Evolutionary conservation across 2,888 invertebrate species (phyloP).

Genomic region (Piscicola geometra): DNA sequence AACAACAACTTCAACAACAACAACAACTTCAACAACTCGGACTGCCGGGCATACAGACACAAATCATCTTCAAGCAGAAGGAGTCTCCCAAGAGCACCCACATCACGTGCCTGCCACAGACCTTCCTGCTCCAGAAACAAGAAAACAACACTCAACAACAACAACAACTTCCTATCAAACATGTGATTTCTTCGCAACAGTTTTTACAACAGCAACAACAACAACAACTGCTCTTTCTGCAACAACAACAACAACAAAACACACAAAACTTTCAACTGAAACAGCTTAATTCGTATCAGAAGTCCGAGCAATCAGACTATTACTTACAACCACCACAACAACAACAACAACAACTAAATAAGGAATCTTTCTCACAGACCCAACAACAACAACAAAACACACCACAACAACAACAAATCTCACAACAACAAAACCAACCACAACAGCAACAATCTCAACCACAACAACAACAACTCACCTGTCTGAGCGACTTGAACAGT

Average conservation of each 20-base stretch:
- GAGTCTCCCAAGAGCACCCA: background rate
- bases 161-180: background rate
- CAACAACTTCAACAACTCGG: slow-evolving; percentile 13
- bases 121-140: background rate
- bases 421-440: background rate
- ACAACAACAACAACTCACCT: background rate
- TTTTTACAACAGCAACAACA: background rate
- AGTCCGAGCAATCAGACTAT: background rate
- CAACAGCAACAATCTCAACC: background rate
- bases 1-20: background rate
- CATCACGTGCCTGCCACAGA: background rate
- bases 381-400: slow-evolving; percentile 2
- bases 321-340: background rate
- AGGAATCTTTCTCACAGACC: background rate
- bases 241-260: background rate
- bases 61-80: slow-evolving; percentile 7
- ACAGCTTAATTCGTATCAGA: background rate
- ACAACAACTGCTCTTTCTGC: background rate
- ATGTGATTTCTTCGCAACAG: no score
- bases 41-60: background rate
- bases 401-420: background rate
- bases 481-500: slow-evolving; percentile 3
- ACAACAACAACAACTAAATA: background rate
- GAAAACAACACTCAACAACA: background rate
- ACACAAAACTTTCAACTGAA: no score